Conservation (phyloP, 2,113 vertebrate genomes). For the Melanerpes aurifrons region DNA sequence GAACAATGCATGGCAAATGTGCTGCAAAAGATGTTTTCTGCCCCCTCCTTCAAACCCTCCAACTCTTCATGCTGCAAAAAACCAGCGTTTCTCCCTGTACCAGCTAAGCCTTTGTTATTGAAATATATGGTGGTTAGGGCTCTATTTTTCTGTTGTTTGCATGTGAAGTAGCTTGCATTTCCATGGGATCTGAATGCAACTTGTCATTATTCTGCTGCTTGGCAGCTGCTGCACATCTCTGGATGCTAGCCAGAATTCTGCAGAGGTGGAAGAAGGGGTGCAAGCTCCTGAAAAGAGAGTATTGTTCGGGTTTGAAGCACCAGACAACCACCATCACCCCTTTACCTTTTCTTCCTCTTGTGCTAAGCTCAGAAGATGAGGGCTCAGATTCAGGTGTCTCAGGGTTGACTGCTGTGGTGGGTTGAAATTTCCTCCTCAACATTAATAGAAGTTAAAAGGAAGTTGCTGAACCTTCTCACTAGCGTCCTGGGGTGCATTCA, state of each 20-base stretch:
- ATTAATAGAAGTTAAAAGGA: too few species aligned
- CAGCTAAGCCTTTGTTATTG: slow-evolving; percentile 27
- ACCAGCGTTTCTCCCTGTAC: background rate
- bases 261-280: background rate
- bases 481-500: too few species aligned
- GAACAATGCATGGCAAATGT: slow-evolving; percentile 20
- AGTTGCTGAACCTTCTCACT: too few species aligned
- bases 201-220: background rate
- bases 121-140: background rate
- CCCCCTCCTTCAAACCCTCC: background rate
- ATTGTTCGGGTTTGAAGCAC: background rate
- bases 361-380: background rate
- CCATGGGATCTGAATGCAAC: background rate
- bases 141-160: background rate
- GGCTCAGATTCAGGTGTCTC: background rate
- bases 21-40: background rate
- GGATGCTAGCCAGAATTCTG: background rate
- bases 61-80: background rate
- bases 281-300: background rate
- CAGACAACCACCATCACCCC: background rate
- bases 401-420: background rate
- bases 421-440: too few species aligned
- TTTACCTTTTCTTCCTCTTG: background rate
- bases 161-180: background rate
- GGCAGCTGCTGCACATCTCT: background rate